These are phyloP conservation scores for Arenicola marina DNA, from an alignment of 2,888 invertebrate genomes.

Conservation along the genomic window DNA sequence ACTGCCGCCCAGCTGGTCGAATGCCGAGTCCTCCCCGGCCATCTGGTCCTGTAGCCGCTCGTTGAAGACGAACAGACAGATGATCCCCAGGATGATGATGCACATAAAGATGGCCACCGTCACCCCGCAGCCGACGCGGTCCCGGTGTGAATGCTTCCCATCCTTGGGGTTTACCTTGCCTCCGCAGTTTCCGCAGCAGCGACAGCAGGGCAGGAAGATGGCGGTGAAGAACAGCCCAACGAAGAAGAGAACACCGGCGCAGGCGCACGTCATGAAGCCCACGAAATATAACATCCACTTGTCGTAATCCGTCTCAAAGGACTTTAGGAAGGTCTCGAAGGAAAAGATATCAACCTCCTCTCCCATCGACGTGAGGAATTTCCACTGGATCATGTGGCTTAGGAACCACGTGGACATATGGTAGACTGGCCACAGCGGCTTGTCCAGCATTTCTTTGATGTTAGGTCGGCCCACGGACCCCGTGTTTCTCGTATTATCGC, in stretches of 20 bases:
- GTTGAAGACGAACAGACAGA: slow-evolving; percentile 3
- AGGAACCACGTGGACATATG: not conserved
- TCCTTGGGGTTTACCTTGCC: not conserved
- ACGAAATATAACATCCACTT: slow-evolving; percentile 13
- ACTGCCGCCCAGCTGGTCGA: not conserved
- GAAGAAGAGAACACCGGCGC: slow-evolving; percentile 9
- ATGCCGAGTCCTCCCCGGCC: not conserved
- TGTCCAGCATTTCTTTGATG: not conserved
- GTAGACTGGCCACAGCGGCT: not conserved
- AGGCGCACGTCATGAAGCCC: slow-evolving; percentile 14
- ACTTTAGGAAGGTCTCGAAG: not conserved
- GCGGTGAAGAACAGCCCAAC: slow-evolving; percentile 4
- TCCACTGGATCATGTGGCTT: not conserved
- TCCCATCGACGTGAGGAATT: not conserved
- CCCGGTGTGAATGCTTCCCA: not conserved
- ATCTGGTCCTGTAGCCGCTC: not conserved
- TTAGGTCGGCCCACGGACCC: no score
- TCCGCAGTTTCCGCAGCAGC: slow-evolving; percentile 10
- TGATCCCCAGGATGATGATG: not conserved
- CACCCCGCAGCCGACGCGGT: not conserved
- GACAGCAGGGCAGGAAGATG: slow-evolving; percentile 2
- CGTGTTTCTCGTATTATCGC: no score
- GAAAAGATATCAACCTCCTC: not conserved
- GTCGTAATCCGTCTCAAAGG: slow-evolving; percentile 3
- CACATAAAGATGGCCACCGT: not conserved